Evolutionary conservation across 1,140 invertebrate genomes (phyloP), one percentile per base, ranked within the genome.

Genomic region (fruit fly (Drosophila melanogaster)): DNA sequence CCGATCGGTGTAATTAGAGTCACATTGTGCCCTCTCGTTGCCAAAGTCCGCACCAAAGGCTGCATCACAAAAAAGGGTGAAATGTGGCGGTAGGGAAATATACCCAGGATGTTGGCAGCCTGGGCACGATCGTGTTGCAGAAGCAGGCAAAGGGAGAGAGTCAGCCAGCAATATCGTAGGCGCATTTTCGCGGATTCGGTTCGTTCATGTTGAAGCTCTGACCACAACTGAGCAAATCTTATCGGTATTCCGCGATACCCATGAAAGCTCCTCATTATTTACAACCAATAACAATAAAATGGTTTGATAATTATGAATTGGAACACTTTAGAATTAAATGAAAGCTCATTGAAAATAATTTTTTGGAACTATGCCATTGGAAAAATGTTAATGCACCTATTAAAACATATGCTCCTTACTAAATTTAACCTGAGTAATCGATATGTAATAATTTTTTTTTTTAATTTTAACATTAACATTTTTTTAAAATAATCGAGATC

Each of bases 81-180:
- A 12, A 8, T n/a, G 1, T 58, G 56, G 0, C 43, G 58, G 10
- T 76, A 83, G 0, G 64, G 22, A 14, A 83, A 71, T 14, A 83
- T 54, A 8, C 35, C 65, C 26, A 83, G 50, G 14, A 83, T 83
- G 17, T 66, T 65, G 8, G 65, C 70, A 0, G 79, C 54, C 14
- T 51, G 14, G 2, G 19, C 17, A 5, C 44, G 24, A 6, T 50
- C 24, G n/a, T 11, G 12, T 0, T 44, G 55, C 14, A 65, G 30
- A 1, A 19, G 8, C 0, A 67, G 30, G 1, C 35, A 12, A 11
- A 73, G 10, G n/a, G 24, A 8, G 5, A 71, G 11, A 10, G 35
- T 19, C 6, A 72, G 15, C 44, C 40, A 22, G 22, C n/a, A 33
- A 60, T 35, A 35, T n/a, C 14, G 6, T 10, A 59, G 14, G 17